These are phyloP conservation scores for Drosophila saltans DNA, from an alignment of 1,140 invertebrate genomes.

Conservation along the genomic window DNA sequence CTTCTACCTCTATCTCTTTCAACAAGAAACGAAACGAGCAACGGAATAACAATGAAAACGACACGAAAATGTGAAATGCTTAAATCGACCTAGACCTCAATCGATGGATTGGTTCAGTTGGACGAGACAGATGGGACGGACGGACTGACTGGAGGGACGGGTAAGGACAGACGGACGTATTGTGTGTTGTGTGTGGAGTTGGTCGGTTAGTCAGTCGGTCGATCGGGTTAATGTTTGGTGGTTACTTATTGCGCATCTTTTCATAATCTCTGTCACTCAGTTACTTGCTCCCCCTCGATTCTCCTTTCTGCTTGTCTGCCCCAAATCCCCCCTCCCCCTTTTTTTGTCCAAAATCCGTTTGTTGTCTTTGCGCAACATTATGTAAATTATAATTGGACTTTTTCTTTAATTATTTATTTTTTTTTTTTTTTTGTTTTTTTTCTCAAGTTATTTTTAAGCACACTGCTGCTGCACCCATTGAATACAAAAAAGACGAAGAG, in stretches of 20 bases:
- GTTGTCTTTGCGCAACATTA: slow-evolving; percentile 64
- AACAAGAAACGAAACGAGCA: slow-evolving; percentile 21
- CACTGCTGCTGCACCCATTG: not conserved
- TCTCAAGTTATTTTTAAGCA: slow-evolving; percentile 5
- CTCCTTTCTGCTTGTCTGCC: not conserved
- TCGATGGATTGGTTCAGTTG: slow-evolving; percentile 58
- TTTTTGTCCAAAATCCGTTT: not conserved
- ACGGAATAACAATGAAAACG: slow-evolving; percentile 67
- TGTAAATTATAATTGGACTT: slow-evolving; percentile 64
- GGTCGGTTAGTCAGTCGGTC: not conserved
- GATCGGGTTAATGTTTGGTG: slow-evolving; percentile 2
- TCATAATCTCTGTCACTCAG: not conserved
- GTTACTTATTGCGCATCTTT: slow-evolving; percentile 11
- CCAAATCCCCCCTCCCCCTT: not conserved
- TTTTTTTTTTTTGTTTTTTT: slow-evolving; percentile 14
- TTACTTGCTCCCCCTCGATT: too few relatives aligned
- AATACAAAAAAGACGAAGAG: too few relatives aligned
- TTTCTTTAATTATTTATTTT: slow-evolving; percentile 23
- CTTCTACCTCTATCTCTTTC: slow-evolving; percentile 22
- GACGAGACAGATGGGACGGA: too few relatives aligned
- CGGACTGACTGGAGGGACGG: too few relatives aligned
- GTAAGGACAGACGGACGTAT: not conserved
- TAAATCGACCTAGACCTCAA: slow-evolving; percentile 79
- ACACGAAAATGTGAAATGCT: slow-evolving; percentile 81
- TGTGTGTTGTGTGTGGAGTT: slow-evolving; percentile 19